phyloP scores from a whole-genome alignment of 2,113 vertebrate genomes.

The Pterocles orientalis region DNA sequence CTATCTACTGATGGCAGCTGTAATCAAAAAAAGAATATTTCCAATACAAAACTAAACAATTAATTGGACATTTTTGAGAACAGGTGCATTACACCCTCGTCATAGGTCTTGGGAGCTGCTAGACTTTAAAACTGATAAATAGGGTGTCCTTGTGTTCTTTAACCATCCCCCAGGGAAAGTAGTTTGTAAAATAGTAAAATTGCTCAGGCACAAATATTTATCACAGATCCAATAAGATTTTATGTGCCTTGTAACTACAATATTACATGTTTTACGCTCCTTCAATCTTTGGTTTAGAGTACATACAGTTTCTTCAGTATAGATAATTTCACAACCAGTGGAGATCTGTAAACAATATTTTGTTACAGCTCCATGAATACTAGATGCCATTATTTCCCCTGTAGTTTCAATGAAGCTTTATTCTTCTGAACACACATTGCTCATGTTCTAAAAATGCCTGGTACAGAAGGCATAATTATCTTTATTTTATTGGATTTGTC shows the following conservation, averaged over 20 bases:
- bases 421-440: constrained; percentile 12
- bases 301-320: constrained; percentile 23
- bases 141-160: constrained; percentile 31
- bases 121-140: constrained; percentile 29
- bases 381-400: constrained; percentile 11
- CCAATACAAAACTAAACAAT: constrained; percentile 4
- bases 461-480: constrained; percentile 42
- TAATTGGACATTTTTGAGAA: constrained; percentile 34
- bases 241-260: constrained; percentile 68
- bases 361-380: constrained; percentile 21
- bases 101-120: background rate
- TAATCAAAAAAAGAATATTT: constrained; percentile 26
- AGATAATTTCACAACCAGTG: constrained; percentile 62
- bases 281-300: constrained; percentile 45
- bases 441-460: constrained; percentile 43
- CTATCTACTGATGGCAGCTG: background rate
- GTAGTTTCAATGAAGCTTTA: background rate
- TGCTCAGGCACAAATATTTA: constrained; percentile 69
- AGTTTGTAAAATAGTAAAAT: constrained; percentile 65
- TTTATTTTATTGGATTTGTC: constrained; percentile 39
- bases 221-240: constrained; percentile 70
- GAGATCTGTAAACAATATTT: constrained; percentile 58
- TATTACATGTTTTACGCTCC: constrained; percentile 62
- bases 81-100: background rate
- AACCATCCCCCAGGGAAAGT: constrained; percentile 28